Evolutionary conservation across 1,140 invertebrate genomes (phyloP).

Genomic region (Musca domestica): DNA sequence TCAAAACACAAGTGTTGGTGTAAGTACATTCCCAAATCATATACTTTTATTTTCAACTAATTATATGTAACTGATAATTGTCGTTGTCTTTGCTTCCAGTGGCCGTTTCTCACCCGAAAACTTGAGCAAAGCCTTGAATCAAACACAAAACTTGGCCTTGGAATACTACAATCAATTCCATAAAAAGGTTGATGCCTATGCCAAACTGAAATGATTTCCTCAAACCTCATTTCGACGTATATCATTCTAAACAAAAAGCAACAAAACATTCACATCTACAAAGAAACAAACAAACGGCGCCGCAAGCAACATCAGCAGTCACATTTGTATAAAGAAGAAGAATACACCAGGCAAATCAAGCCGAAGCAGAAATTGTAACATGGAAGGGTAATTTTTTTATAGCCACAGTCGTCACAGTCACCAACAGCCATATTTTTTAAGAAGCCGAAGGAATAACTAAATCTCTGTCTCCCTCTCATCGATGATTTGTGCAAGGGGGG

Average conservation of each 20-base stretch:
- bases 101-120: slow-evolving; percentile 73
- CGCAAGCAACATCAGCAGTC: slow-evolving; percentile 6
- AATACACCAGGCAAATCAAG: not conserved
- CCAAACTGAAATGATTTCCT: slow-evolving; percentile 63
- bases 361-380: not conserved
- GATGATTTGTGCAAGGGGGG: no score
- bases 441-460: no score
- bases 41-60: not conserved
- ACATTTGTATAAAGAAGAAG: slow-evolving; percentile 13
- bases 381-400: not conserved
- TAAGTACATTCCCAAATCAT: slow-evolving; percentile 61
- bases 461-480: no score
- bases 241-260: slow-evolving; percentile 33
- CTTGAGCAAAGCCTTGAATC: slow-evolving; percentile 67
- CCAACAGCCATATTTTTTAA: slow-evolving; percentile 13
- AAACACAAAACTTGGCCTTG: slow-evolving; percentile 47
- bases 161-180: slow-evolving; percentile 70
- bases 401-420: not conserved
- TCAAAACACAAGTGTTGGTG: slow-evolving; percentile 74
- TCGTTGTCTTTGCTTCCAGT: slow-evolving; percentile 57
- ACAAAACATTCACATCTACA: slow-evolving; percentile 27
- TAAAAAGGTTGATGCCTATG: slow-evolving; percentile 69
- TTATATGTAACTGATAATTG: not conserved
- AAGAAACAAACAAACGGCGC: not conserved
- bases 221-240: slow-evolving; percentile 34